Conservation (phyloP, 37 sponge, comb jelly and placozoan genomes). For the Trichoplax adhaerens region DNA sequence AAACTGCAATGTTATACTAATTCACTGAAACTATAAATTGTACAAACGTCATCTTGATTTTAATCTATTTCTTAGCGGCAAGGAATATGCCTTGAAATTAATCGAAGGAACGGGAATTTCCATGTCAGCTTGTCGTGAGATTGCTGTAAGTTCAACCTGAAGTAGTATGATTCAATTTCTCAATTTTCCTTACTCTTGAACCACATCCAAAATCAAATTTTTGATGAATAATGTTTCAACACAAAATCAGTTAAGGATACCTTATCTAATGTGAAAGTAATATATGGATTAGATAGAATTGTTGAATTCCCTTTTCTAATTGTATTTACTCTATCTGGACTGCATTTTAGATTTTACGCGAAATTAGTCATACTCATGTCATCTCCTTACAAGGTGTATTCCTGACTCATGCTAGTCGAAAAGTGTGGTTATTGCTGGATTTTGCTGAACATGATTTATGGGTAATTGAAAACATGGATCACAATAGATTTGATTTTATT, state of each 20-base stretch:
- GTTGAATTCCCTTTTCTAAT: background rate
- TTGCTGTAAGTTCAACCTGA: constrained; percentile 45
- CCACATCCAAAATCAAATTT: too few relatives aligned
- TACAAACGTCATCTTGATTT: too few relatives aligned
- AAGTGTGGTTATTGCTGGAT: constrained; percentile 87
- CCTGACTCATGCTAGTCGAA: constrained; percentile 69
- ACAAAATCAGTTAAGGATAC: too few relatives aligned
- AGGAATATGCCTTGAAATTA: constrained; percentile 78
- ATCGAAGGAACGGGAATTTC: constrained; percentile 91
- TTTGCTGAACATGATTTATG: constrained; percentile 94
- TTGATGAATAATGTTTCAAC: background rate
- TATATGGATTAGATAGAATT: background rate
- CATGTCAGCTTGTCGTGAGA: constrained; percentile 93
- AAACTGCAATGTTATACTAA: too few relatives aligned
- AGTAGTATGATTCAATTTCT: background rate
- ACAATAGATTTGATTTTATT: too few relatives aligned
- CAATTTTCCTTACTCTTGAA: background rate
- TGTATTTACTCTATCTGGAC: background rate
- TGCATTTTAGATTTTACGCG: constrained; percentile 50
- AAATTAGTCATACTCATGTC: constrained; percentile 74
- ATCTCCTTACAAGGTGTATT: constrained; percentile 70
- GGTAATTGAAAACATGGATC: constrained; percentile 25
- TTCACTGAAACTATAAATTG: too few relatives aligned
- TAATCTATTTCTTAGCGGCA: background rate
- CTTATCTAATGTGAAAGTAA: background rate